Conservation (phyloP, 1,140 invertebrate genomes). For the Sitophilus oryzae region DNA sequence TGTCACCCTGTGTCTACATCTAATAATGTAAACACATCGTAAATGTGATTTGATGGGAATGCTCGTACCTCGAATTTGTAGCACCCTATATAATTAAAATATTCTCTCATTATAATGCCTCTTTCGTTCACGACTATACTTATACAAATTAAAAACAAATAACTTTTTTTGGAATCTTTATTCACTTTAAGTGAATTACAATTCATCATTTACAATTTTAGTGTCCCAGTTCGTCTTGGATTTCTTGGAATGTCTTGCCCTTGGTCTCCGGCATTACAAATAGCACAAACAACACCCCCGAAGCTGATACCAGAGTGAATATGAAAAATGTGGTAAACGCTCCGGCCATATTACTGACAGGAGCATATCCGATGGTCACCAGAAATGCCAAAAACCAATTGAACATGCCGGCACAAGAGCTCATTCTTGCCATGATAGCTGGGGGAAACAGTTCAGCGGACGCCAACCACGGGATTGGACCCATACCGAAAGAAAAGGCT, state of each 20-base stretch:
- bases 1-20: too few relatives aligned
- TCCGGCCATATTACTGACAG: constrained; percentile 47
- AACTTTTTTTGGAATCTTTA: too few relatives aligned
- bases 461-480: constrained; percentile 75
- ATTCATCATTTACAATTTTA: constrained; percentile 9
- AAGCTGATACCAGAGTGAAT: constrained; percentile 57
- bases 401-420: constrained; percentile 66
- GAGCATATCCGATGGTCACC: constrained; percentile 67
- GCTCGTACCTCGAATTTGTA: too few relatives aligned
- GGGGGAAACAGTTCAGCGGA: constrained; percentile 70
- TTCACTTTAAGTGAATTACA: too few relatives aligned
- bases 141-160: too few relatives aligned
- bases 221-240: constrained; percentile 53
- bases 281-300: constrained; percentile 61
- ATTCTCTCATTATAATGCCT: too few relatives aligned
- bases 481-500: constrained; percentile 72
- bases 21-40: too few relatives aligned
- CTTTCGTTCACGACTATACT: too few relatives aligned
- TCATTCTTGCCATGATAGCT: constrained; percentile 69
- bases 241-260: constrained; percentile 66
- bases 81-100: too few relatives aligned
- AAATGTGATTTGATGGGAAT: too few relatives aligned
- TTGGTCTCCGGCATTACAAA: constrained; percentile 69
- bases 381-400: constrained; percentile 79
- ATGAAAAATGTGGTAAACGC: constrained; percentile 54